These are phyloP conservation scores for Villa cingulata DNA, from an alignment of 2,888 invertebrate genomes.

Conservation along the genomic window DNA sequence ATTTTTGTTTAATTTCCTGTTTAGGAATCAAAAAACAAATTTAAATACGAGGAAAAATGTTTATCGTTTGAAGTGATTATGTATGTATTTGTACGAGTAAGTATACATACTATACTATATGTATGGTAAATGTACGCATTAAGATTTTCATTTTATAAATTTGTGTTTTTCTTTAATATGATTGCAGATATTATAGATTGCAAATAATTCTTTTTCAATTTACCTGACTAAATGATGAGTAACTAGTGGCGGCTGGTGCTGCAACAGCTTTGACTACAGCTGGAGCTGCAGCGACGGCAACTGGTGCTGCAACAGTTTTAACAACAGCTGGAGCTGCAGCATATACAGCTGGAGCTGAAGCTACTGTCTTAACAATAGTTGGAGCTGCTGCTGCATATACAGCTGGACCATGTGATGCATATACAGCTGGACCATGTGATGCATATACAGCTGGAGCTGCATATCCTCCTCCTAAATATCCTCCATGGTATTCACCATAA, in stretches of 20 bases:
- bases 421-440: background rate
- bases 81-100: too few relatives aligned
- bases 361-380: background rate
- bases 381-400: background rate
- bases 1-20: too few relatives aligned
- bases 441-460: constrained; percentile 3
- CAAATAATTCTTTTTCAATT: background rate
- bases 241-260: constrained; percentile 21
- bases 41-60: too few relatives aligned
- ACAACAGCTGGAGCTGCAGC: constrained; percentile 3
- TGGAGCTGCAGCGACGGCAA: constrained; percentile 1
- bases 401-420: background rate
- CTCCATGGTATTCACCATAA: constrained; percentile 1
- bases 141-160: too few relatives aligned
- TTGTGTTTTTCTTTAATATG: too few relatives aligned
- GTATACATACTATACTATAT: too few relatives aligned
- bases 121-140: too few relatives aligned
- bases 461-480: constrained; percentile 1
- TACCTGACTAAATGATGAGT: constrained; percentile 29
- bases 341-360: background rate
- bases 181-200: background rate
- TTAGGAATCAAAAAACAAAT: too few relatives aligned
- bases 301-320: constrained; percentile 1
- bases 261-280: constrained; percentile 10
- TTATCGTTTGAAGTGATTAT: too few relatives aligned